Evolutionary conservation across 2,888 invertebrate genomes (phyloP).

Genomic region (Julus scandinavius): DNA sequence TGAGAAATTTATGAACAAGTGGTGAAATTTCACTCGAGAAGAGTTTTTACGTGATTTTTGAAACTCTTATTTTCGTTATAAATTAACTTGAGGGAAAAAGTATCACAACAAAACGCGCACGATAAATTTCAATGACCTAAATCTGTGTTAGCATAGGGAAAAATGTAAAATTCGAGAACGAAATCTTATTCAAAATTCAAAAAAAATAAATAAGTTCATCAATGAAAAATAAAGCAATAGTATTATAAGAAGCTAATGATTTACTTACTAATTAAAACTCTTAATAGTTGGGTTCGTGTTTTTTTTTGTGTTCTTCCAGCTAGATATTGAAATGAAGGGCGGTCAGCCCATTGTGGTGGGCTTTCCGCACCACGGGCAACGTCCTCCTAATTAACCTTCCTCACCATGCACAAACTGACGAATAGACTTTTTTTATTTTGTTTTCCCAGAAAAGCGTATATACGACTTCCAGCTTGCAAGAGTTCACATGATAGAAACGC

Average conservation of each 20-base stretch:
- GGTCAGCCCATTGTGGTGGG: background rate
- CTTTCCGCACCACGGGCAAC: background rate
- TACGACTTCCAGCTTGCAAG: background rate
- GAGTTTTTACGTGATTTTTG: too few relatives aligned
- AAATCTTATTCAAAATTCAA: background rate
- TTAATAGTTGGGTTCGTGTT: background rate
- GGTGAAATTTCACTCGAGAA: too few relatives aligned
- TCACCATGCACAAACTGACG: background rate
- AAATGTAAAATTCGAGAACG: background rate
- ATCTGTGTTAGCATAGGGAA: background rate
- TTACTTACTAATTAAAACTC: background rate
- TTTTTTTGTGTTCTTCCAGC: background rate
- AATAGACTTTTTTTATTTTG: background rate
- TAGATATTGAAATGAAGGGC: background rate
- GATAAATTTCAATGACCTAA: background rate
- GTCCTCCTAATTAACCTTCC: conserved; percentile 29
- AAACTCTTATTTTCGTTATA: background rate
- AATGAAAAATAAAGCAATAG: background rate
- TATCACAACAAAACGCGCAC: background rate
- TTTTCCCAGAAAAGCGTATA: background rate
- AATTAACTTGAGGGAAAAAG: background rate
- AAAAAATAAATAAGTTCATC: background rate
- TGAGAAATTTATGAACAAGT: too few relatives aligned
- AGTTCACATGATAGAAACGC: background rate
- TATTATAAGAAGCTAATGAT: background rate